A percentile compares a stretch with the other conserved stretches of the same genome.
These are phyloP conservation scores for Adoxophyes honmai DNA, from an alignment of 1,140 invertebrate species.

Conservation along the genomic window DNA sequence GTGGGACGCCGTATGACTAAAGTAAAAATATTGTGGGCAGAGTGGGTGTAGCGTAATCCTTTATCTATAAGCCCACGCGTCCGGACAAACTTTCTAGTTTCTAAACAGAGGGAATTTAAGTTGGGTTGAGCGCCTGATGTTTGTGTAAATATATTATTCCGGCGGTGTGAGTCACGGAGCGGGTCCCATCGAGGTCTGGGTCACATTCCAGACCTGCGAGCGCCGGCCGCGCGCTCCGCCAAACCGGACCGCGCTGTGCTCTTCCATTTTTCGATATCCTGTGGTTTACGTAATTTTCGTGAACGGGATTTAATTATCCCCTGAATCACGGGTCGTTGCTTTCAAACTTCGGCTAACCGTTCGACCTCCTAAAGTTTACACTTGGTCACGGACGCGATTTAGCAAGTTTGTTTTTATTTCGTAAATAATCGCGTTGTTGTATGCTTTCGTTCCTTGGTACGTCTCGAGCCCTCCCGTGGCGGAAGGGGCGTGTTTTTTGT, in stretches of 20 bases:
- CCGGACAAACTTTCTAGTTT: conserved; percentile 43
- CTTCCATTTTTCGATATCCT: conserved; percentile 29
- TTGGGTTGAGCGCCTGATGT: conserved; percentile 22
- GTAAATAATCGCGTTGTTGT: neutral
- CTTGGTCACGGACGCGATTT: neutral
- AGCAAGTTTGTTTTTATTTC: neutral
- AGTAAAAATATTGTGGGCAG: conserved; percentile 24
- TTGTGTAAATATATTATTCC: conserved; percentile 39
- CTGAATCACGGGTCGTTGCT: neutral
- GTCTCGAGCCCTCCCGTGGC: conserved; percentile 28
- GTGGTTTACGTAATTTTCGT: conserved; percentile 23
- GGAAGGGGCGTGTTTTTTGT: conserved; percentile 55
- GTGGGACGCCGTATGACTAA: conserved; percentile 37
- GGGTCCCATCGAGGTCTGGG: conserved; percentile 64
- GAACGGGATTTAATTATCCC: neutral
- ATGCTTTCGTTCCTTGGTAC: conserved; percentile 1
- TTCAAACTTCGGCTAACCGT: neutral
- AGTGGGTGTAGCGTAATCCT: conserved; percentile 46
- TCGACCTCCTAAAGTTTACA: neutral
- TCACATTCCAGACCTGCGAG: conserved; percentile 63
- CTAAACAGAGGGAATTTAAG: conserved; percentile 37
- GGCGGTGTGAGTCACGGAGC: conserved; percentile 60
- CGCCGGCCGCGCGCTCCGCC: conserved; percentile 32
- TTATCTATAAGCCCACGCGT: conserved; percentile 48
- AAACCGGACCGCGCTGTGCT: conserved; percentile 55